These are phyloP conservation scores for Deilephila elpenor DNA, from an alignment of 2,888 invertebrate genomes.

Conservation along the genomic window DNA sequence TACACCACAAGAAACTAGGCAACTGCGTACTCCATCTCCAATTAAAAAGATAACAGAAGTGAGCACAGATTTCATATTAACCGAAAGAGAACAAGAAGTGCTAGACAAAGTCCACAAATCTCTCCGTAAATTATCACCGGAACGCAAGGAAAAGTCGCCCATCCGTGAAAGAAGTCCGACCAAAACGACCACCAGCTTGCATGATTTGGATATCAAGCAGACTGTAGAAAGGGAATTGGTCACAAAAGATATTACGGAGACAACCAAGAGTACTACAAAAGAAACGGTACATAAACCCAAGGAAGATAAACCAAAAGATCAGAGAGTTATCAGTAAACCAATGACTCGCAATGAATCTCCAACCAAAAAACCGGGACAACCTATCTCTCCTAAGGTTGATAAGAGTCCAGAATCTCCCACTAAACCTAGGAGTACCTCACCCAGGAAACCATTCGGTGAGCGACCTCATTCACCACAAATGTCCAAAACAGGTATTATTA, in stretches of 20 bases:
- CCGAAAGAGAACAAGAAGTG: slow-evolving; percentile 73
- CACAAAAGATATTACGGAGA: slow-evolving; percentile 41
- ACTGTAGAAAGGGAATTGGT: slow-evolving; percentile 38
- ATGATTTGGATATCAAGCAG: slow-evolving; percentile 58
- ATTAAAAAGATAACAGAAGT: slow-evolving; percentile 53
- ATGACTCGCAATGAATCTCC: slow-evolving; percentile 69
- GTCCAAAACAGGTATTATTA: slow-evolving; percentile 62
- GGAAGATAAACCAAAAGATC: slow-evolving; percentile 53
- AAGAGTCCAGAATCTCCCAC: slow-evolving; percentile 55
- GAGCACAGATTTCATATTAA: slow-evolving; percentile 58
- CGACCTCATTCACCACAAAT: slow-evolving; percentile 71
- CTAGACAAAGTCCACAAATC: slow-evolving; percentile 72
- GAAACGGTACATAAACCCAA: slow-evolving; percentile 45
- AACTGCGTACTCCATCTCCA: slow-evolving; percentile 54
- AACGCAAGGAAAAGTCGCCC: slow-evolving; percentile 62
- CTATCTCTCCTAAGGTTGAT: slow-evolving; percentile 49
- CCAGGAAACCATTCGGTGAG: slow-evolving; percentile 66
- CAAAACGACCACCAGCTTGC: slow-evolving; percentile 62
- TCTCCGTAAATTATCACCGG: slow-evolving; percentile 72
- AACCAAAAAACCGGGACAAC: slow-evolving; percentile 58
- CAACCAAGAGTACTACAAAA: slow-evolving; percentile 40
- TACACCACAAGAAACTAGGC: slow-evolving; percentile 46
- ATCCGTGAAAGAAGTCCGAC: slow-evolving; percentile 61
- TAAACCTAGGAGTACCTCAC: slow-evolving; percentile 70
- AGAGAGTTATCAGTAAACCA: slow-evolving; percentile 57